Conservation (phyloP, 2,113 vertebrate species). For the Coreoperca whiteheadi region DNA sequence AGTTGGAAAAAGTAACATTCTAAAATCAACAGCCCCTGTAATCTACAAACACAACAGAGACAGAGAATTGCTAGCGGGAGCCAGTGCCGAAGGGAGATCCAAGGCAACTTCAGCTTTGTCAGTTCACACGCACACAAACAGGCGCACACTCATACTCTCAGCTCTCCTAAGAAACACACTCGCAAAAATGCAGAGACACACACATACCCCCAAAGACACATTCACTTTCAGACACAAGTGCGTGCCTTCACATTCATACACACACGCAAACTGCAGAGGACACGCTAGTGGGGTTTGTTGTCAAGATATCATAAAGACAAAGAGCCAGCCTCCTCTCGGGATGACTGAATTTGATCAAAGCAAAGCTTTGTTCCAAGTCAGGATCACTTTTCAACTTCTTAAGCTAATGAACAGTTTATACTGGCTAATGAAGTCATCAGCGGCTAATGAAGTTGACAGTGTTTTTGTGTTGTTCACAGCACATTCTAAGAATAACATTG, state of each 20-base stretch:
- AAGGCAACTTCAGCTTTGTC: slow-evolving; percentile 75
- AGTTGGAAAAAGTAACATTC: slow-evolving; percentile 68
- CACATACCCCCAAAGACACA: slow-evolving; percentile 31
- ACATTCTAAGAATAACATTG: slow-evolving; percentile 56
- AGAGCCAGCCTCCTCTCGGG: slow-evolving; percentile 65
- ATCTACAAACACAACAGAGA: slow-evolving; percentile 80
- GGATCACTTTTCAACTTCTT: slow-evolving; percentile 70
- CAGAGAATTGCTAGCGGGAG: slow-evolving; percentile 63
- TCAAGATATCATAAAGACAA: slow-evolving; percentile 74
- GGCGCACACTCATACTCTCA: slow-evolving; percentile 36
- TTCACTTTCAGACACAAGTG: slow-evolving; percentile 53
- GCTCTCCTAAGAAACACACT: slow-evolving; percentile 48
- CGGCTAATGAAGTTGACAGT: slow-evolving; percentile 57
- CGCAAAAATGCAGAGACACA: slow-evolving; percentile 28
- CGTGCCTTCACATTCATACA: slow-evolving; percentile 39
- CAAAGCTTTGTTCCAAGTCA: slow-evolving; percentile 77
- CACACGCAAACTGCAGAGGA: slow-evolving; percentile 52
- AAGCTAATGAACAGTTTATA: slow-evolving; percentile 74
- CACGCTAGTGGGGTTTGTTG: slow-evolving; percentile 70
- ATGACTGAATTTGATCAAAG: slow-evolving; percentile 73
- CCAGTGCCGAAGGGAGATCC: slow-evolving; percentile 67
- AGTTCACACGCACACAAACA: slow-evolving; percentile 53
- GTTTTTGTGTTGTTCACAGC: slow-evolving; percentile 66
- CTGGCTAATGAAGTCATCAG: slow-evolving; percentile 69
- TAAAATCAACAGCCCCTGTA: slow-evolving; percentile 77